phyloP scores from a whole-genome alignment of 1,140 invertebrate genomes.

The Helicoverpa zea region DNA sequence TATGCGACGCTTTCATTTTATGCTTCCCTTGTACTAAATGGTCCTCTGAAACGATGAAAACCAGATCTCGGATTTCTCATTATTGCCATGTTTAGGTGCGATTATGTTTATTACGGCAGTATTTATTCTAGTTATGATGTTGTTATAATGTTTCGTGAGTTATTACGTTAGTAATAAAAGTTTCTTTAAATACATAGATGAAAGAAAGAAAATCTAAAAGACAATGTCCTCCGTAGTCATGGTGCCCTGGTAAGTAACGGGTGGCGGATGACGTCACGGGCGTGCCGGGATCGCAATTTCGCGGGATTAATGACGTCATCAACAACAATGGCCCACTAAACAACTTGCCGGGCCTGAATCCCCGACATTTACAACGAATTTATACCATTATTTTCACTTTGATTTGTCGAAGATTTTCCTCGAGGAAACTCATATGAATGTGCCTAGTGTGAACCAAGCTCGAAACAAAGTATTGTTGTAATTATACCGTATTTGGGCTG shows the following conservation, averaged over 20 bases:
- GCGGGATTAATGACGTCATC: constrained; percentile 54
- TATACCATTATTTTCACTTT: constrained; percentile 27
- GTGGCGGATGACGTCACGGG: constrained; percentile 34
- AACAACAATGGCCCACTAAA: constrained; percentile 49
- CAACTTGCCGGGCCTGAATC: constrained; percentile 18
- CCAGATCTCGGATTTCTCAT: background rate
- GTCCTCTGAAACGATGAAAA: background rate
- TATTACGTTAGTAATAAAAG: background rate
- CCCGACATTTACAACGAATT: background rate
- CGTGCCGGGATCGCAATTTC: constrained; percentile 36
- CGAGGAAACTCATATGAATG: background rate
- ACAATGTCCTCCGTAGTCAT: constrained; percentile 21
- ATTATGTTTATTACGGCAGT: background rate
- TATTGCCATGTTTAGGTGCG: background rate
- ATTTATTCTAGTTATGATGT: background rate
- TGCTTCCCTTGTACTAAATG: background rate
- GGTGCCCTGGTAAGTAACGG: constrained; percentile 37
- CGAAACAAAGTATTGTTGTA: too few relatives aligned
- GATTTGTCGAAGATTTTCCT: constrained; percentile 25
- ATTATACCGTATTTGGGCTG: too few relatives aligned
- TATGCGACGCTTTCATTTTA: background rate
- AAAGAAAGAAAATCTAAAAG: background rate
- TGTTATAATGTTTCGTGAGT: background rate
- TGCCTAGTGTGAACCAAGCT: too few relatives aligned
- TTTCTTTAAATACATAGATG: background rate